Evolutionary conservation across 2,797 vertebrate species (phyloP).

Genomic region (Stomatorhinus walkeri): DNA sequence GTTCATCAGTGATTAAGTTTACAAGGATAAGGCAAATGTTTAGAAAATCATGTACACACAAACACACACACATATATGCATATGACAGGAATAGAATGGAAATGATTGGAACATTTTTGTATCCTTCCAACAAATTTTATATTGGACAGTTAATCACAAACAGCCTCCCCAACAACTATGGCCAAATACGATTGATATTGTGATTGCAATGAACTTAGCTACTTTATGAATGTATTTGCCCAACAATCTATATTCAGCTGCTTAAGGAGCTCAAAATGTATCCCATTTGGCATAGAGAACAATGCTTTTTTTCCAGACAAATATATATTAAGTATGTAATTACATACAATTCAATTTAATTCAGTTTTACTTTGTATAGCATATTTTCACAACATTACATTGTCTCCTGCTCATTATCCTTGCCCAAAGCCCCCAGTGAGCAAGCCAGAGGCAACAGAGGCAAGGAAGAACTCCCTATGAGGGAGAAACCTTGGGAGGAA

Average conservation of each 20-base stretch:
- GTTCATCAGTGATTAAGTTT: slow-evolving; percentile 5
- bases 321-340: not conserved
- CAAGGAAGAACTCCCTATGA: not conserved
- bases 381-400: not conserved
- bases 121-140: not conserved
- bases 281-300: not conserved
- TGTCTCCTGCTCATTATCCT: not conserved
- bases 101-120: not conserved
- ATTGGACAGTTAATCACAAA: not conserved
- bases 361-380: not conserved
- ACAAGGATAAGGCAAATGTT: not conserved
- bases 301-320: not conserved
- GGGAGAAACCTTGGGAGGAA: not conserved
- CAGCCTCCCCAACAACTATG: not conserved
- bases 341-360: not conserved
- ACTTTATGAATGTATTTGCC: not conserved
- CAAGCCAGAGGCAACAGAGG: not conserved
- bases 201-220: not conserved
- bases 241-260: not conserved
- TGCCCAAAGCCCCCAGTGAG: not conserved
- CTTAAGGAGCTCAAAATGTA: not conserved
- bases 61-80: not conserved
- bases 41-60: not conserved
- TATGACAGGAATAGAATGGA: not conserved
- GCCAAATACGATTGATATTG: not conserved